A percentile compares a stretch with the other conserved stretches of the same genome.
phyloP scores from a whole-genome alignment of 2,888 invertebrate species.

The Apotomis turbidana region DNA sequence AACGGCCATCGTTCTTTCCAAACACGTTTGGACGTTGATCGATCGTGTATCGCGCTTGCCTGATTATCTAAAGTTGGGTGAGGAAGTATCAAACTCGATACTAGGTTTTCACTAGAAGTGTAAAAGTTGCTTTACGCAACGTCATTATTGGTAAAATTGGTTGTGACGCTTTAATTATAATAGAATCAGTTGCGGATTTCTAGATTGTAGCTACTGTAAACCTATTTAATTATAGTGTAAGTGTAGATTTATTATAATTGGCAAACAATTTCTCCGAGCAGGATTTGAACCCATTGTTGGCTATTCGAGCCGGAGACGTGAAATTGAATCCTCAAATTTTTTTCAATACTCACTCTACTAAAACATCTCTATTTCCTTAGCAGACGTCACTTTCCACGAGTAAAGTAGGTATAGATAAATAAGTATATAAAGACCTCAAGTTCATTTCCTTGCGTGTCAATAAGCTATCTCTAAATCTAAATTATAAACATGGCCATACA shows the following conservation, averaged over 20 bases:
- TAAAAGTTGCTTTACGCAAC: not conserved
- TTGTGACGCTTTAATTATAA: not conserved
- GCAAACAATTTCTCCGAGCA: too few species aligned
- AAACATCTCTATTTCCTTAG: too few species aligned
- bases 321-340: too few species aligned
- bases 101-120: not conserved
- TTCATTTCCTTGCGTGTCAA: not conserved
- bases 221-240: too few species aligned
- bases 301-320: too few species aligned
- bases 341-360: too few species aligned
- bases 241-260: too few species aligned
- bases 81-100: constrained; percentile 13
- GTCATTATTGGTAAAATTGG: not conserved
- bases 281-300: too few species aligned
- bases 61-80: constrained; percentile 4
- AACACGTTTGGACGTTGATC: constrained; percentile 58
- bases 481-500: constrained; percentile 2
- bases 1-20: constrained; percentile 62
- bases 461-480: not conserved
- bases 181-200: not conserved
- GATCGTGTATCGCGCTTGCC: constrained; percentile 50
- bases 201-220: not conserved
- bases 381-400: too few species aligned
- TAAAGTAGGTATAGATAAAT: too few species aligned
- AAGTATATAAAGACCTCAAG: not conserved